Percentiles rank a stretch among this genome's conserved stretches.
Evolutionary conservation across 2,888 invertebrate species (phyloP).

Genomic region (Galeruca laticollis): DNA sequence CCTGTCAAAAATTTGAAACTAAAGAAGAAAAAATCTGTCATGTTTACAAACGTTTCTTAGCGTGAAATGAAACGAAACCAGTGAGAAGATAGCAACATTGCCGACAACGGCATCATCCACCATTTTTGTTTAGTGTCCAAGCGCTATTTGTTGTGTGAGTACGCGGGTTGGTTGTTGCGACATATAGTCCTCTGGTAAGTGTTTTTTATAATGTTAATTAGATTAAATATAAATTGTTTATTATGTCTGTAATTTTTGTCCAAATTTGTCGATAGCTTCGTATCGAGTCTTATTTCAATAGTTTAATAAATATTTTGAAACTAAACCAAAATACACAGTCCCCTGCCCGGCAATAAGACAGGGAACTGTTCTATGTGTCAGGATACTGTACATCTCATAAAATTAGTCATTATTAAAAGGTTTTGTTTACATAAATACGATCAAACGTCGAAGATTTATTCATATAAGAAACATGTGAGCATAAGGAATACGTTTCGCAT

Average conservation of each 20-base stretch:
- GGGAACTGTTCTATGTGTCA: neutral
- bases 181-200: neutral
- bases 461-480: no score
- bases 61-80: neutral
- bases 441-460: no score
- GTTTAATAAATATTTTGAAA: neutral
- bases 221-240: neutral
- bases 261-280: neutral
- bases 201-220: neutral
- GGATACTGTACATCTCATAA: constrained; percentile 8
- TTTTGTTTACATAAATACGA: no score
- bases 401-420: no score
- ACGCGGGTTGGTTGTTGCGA: neutral
- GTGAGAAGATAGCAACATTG: neutral
- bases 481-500: no score
- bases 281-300: neutral
- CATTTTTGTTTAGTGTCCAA: neutral
- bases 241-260: neutral
- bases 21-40: neutral
- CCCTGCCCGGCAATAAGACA: neutral
- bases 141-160: no score
- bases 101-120: neutral
- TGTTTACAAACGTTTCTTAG: neutral
- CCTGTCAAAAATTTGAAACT: neutral
- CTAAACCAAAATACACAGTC: neutral